phyloP scores from a whole-genome alignment of 1,140 invertebrate genomes.

The Hypsibius dujardini region DNA sequence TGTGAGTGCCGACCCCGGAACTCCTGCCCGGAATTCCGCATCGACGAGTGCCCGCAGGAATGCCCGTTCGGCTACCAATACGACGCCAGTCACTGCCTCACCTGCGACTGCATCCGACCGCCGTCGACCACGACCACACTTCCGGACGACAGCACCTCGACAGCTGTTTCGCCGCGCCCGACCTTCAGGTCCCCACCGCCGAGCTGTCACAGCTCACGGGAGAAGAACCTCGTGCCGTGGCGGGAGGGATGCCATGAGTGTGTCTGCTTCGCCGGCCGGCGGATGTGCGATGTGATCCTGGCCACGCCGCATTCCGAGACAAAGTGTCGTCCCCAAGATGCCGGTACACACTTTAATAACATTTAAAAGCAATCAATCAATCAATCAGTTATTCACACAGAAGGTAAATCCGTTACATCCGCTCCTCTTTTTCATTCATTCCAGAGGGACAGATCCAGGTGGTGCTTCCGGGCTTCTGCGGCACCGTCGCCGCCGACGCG shows the following conservation, averaged over 20 bases:
- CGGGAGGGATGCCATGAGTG: background rate
- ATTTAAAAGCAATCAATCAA: no score
- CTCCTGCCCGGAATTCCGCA: background rate
- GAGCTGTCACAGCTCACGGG: background rate
- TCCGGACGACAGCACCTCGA: no score
- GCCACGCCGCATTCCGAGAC: no score
- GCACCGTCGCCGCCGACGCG: background rate
- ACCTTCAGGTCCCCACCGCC: background rate
- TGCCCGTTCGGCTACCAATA: background rate
- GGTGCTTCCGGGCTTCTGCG: conserved; percentile 2
- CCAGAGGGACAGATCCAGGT: no score
- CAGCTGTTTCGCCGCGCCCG: background rate
- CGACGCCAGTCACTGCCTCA: background rate
- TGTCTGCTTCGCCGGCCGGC: background rate
- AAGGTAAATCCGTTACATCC: no score
- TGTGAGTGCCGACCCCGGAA: conserved; percentile 6
- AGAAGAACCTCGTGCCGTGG: background rate
- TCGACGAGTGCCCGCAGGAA: background rate
- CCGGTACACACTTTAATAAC: no score
- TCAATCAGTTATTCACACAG: no score
- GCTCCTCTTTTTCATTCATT: no score
- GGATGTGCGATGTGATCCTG: no score
- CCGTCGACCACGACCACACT: conserved; percentile 11
- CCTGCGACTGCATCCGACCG: conserved; percentile 10
- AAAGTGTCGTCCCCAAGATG: no score